A percentile compares a stretch with the other conserved stretches of the same genome.
Conservation (phyloP, 2,888 invertebrate species). For the Athalia rosae region DNA sequence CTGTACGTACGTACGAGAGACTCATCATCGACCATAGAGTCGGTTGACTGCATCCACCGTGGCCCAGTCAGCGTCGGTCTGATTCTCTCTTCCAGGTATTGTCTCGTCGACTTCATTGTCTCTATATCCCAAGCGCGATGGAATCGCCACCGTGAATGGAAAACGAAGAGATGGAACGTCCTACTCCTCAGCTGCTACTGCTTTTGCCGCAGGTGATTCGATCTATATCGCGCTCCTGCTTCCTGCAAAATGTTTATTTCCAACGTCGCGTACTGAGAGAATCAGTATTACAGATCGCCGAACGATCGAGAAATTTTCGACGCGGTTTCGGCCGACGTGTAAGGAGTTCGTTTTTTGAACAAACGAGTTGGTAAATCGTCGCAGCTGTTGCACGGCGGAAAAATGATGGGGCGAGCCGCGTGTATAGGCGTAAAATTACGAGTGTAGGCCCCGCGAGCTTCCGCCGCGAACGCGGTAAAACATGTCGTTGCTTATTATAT, state of each 20-base stretch:
- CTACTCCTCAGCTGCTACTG: neutral
- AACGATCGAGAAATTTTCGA: too few relatives aligned
- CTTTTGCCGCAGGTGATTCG: neutral
- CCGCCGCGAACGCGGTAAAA: neutral
- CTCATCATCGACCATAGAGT: constrained; percentile 37
- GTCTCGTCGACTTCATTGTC: constrained; percentile 38
- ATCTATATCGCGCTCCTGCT: neutral
- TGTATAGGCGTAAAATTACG: constrained; percentile 10
- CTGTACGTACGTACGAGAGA: constrained; percentile 3
- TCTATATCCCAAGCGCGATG: constrained; percentile 4
- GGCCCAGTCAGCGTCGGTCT: constrained; percentile 28
- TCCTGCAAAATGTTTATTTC: constrained; percentile 14
- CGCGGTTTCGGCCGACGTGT: too few relatives aligned
- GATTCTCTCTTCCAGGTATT: constrained; percentile 30
- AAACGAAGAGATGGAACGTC: constrained; percentile 35
- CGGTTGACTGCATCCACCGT: constrained; percentile 39
- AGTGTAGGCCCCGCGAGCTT: neutral
- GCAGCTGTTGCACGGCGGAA: constrained; percentile 35
- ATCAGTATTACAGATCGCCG: neutral
- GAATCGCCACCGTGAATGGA: constrained; percentile 27
- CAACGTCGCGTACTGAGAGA: neutral
- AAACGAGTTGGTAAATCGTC: neutral
- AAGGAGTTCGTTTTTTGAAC: constrained; percentile 1
- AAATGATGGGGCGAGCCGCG: constrained; percentile 10
- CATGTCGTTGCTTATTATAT: constrained; percentile 8